Percentiles rank a stretch among this genome's conserved stretches.
Conservation (phyloP, 2,888 invertebrate species). For the Eupithecia exiguata region DNA sequence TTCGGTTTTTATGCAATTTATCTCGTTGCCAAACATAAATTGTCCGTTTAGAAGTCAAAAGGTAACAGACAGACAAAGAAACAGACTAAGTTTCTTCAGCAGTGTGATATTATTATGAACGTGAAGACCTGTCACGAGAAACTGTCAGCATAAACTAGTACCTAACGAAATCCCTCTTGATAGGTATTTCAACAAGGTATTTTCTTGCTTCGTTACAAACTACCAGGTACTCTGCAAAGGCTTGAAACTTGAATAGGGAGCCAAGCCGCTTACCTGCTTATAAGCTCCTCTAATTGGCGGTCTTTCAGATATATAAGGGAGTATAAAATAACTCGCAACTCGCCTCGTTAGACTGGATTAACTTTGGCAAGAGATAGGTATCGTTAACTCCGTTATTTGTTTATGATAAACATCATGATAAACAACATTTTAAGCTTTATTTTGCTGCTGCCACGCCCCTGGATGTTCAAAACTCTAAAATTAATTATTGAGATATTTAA, state of each 20-base stretch:
- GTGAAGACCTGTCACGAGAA: neutral
- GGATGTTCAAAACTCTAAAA: neutral
- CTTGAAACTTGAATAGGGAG: constrained; percentile 36
- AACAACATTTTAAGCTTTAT: neutral
- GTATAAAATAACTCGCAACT: constrained; percentile 44
- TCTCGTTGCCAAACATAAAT: too few species aligned
- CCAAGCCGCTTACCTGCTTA: constrained; percentile 61
- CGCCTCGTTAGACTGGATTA: constrained; percentile 53
- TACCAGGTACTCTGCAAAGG: constrained; percentile 16
- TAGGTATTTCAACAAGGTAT: neutral
- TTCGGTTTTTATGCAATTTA: too few species aligned
- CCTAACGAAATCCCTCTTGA: neutral
- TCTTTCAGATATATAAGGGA: constrained; percentile 36
- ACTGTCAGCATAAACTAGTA: neutral
- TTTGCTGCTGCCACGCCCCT: neutral
- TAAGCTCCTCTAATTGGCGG: constrained; percentile 61
- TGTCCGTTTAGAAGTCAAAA: too few species aligned
- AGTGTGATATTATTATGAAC: neutral
- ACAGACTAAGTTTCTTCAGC: too few species aligned
- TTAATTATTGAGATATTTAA: neutral
- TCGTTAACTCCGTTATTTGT: neutral
- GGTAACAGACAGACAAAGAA: too few species aligned
- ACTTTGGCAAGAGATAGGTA: constrained; percentile 19
- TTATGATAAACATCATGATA: neutral
- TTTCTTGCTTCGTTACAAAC: neutral